phyloP scores from a whole-genome alignment of 2,888 invertebrate species.

The Eristalis tenax region DNA sequence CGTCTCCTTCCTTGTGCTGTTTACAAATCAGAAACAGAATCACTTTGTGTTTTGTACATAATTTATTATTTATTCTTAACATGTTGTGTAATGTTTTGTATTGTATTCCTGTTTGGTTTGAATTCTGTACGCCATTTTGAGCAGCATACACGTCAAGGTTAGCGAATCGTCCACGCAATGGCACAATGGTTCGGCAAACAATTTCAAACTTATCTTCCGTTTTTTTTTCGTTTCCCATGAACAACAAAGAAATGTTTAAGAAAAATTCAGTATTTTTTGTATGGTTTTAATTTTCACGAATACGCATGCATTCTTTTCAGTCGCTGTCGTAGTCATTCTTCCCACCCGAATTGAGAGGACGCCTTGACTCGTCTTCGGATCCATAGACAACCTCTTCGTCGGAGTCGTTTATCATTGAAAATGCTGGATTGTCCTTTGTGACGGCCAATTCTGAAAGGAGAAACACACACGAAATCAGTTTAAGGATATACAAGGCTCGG shows the following conservation, averaged over 20 bases:
- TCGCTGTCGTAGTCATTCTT: conserved; percentile 88
- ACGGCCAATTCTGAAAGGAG: conserved; percentile 89
- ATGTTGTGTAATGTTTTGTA: conserved; percentile 42
- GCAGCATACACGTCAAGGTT: conserved; percentile 29
- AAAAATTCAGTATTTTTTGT: conserved; percentile 19
- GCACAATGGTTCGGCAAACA: conserved; percentile 28
- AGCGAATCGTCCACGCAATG: conserved; percentile 36
- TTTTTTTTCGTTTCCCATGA: conserved; percentile 8
- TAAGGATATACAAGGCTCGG: not conserved
- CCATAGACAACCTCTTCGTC: conserved; percentile 98
- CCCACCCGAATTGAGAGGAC: conserved; percentile 88
- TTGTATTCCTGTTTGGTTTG: conserved; percentile 37
- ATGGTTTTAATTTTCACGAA: not conserved
- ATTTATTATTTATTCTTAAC: conserved; percentile 51
- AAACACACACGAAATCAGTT: not conserved
- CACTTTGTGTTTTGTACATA: conserved; percentile 56
- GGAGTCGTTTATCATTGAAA: conserved; percentile 98
- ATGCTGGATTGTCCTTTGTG: conserved; percentile 97
- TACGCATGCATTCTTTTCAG: conserved; percentile 75
- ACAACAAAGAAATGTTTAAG: conserved; percentile 38
- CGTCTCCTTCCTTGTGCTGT: no score
- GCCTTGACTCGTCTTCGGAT: conserved; percentile 92
- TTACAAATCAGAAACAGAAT: no score
- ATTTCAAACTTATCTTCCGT: not conserved
- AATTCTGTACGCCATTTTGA: conserved; percentile 14